These are phyloP conservation scores for Heliconius ethilla DNA, from an alignment of 2,888 invertebrate genomes.

Conservation along the genomic window DNA sequence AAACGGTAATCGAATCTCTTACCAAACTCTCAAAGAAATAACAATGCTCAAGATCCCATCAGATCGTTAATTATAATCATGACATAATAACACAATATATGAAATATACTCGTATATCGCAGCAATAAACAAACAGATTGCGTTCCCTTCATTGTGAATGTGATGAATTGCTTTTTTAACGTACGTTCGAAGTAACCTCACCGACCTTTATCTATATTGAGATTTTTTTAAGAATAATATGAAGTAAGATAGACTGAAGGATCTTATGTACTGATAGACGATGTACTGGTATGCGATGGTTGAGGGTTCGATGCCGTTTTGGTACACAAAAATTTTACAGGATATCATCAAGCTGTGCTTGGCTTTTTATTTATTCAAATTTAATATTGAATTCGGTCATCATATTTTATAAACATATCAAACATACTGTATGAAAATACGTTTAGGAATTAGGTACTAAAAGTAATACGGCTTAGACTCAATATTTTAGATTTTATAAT, in stretches of 20 bases:
- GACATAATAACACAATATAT: constrained; percentile 10
- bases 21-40: neutral
- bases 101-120: constrained; percentile 4
- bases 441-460: too few species aligned
- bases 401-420: too few species aligned
- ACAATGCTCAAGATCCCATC: neutral
- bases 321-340: too few species aligned
- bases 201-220: constrained; percentile 32
- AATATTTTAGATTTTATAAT: too few species aligned
- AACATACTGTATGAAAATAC: too few species aligned
- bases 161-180: constrained; percentile 37
- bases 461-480: too few species aligned
- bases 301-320: neutral
- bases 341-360: too few species aligned
- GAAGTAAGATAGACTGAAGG: neutral
- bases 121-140: constrained; percentile 23
- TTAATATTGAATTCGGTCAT: too few species aligned
- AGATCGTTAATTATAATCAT: constrained; percentile 17
- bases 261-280: neutral
- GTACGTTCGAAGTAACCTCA: constrained; percentile 38
- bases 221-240: constrained; percentile 25
- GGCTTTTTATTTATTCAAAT: too few species aligned
- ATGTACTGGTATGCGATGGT: neutral
- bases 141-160: constrained; percentile 36
- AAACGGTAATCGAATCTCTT: neutral